These are phyloP conservation scores for Hemistola chrysoprasaria DNA, from an alignment of 2,888 invertebrate species.

Conservation along the genomic window DNA sequence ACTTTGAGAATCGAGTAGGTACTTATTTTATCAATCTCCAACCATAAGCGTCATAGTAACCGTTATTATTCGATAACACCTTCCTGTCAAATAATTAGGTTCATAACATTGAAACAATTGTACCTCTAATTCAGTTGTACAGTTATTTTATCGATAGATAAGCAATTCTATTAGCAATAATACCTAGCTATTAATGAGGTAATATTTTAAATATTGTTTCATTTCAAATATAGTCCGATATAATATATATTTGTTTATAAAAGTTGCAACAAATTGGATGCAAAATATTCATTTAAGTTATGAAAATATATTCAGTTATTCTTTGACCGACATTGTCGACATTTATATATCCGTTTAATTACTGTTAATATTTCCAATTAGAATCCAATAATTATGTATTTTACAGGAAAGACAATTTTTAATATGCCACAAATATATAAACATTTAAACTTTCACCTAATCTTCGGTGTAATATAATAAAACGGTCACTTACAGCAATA, in stretches of 20 bases:
- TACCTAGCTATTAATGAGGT: too few relatives aligned
- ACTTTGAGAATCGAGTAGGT: too few relatives aligned
- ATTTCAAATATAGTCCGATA: too few relatives aligned
- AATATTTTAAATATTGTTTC: too few relatives aligned
- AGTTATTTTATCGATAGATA: too few relatives aligned
- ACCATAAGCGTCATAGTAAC: conserved; percentile 20
- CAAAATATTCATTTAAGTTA: conserved; percentile 7
- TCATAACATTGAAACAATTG: too few relatives aligned
- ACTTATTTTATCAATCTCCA: conserved; percentile 4
- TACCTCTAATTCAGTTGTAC: too few relatives aligned
- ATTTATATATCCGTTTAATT: conserved; percentile 19
- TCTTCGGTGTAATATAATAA: conserved; percentile 57
- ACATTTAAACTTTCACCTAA: conserved; percentile 59
- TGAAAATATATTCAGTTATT: conserved; percentile 35
- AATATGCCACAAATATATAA: conserved; percentile 18
- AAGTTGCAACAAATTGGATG: too few relatives aligned
- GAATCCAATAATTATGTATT: conserved; percentile 20
- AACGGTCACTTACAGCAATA: conserved; percentile 76
- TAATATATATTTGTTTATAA: conserved; percentile 31
- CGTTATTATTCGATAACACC: conserved; percentile 35
- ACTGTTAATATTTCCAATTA: conserved; percentile 34
- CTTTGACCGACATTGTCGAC: conserved; percentile 30
- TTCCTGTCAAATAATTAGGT: conserved; percentile 41
- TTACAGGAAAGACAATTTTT: neutral
- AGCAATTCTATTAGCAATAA: too few relatives aligned